A percentile compares a stretch with the other conserved stretches of the same genome.
phyloP scores from a whole-genome alignment of 1,140 invertebrate genomes.

The Zaprionus africanus region DNA sequence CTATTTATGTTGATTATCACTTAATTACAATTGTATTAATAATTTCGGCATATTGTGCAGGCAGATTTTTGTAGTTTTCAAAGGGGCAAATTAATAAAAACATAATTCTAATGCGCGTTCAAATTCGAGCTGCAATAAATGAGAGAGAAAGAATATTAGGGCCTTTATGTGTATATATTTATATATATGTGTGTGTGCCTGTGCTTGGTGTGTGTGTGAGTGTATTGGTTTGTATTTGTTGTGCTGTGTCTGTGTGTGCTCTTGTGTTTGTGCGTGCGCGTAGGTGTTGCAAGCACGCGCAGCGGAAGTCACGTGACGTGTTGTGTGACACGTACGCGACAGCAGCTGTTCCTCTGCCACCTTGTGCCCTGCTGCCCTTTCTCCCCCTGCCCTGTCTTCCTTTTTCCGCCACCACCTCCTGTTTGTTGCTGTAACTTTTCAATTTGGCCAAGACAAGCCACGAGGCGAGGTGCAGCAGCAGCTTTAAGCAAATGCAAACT shows the following conservation, averaged over 20 bases:
- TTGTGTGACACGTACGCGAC: conserved; percentile 81
- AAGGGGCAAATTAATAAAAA: conserved; percentile 52
- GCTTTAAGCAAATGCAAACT: conserved; percentile 65
- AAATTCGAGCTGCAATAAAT: conserved; percentile 43
- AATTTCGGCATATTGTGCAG: not conserved
- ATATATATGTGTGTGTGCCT: not conserved
- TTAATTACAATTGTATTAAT: conserved; percentile 3
- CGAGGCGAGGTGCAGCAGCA: conserved; percentile 18
- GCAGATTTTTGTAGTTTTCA: not conserved
- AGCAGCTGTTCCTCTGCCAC: conserved; percentile 40
- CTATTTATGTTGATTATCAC: not conserved
- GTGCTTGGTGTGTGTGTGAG: not conserved
- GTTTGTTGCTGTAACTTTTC: conserved; percentile 64
- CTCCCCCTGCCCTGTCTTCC: not conserved
- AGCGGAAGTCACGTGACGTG: conserved; percentile 80
- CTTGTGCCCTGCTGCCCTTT: conserved; percentile 1
- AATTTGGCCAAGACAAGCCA: conserved; percentile 59
- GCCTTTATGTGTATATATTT: not conserved
- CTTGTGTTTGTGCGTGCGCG: conserved; percentile 12
- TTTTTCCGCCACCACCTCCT: conserved; percentile 12
- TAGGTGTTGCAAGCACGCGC: conserved; percentile 77
- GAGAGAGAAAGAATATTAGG: not conserved
- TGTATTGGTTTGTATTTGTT: not conserved
- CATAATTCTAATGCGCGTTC: not conserved
- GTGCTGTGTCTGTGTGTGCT: not conserved